Base-by-base conservation (phyloP, 2,797 vertebrate species). In the Trematomus bernacchii region DNA sequence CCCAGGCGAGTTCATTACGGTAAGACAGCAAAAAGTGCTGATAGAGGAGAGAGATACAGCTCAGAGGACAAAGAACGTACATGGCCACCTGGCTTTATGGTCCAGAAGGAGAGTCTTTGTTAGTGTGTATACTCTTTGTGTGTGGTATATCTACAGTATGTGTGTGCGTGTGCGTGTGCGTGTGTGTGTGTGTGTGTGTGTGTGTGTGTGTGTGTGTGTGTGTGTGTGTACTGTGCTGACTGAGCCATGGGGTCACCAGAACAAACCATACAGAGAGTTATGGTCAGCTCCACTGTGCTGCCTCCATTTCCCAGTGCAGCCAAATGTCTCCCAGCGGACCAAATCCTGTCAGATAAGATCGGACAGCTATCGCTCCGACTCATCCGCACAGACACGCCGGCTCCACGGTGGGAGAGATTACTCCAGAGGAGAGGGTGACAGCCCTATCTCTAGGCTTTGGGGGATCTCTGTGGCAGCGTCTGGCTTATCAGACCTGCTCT, bases 311-410 rank as follows among this genome's bases (percentile, higher is more conserved):
- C 85, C 87, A 73, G 40, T 60, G 64, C 81, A 80, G 82, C 76
- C 79, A 77, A 70, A 92, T 91, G 88, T 89, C 77, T 90, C 93
- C 90, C 87, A 83, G 75, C 8, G 84, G 90, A 93, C 77, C 79
- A 85, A 91, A 87, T 82, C 87, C 87, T 84, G 85, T 82, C 86
- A 85, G 91, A 95, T 93, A 92, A 91, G 81, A 86, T 57, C 44
- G 52, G 92, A 92, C 91, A 91, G 86, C 87, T 89, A 94, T 94
- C 93, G 66, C 84, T 93, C 89, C 82, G 71, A 89, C 90, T 94
- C 85, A 91, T 93, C 85, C 88, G 16, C 73, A 50, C 83, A 86
- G 90, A 87, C 85, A 79, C 3, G 30, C 63, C 55, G 65, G 80
- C 84, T 83, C 85, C 74, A 23, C 37, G 11, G 81, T 19, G 80